Base-by-base conservation (phyloP, 2,888 invertebrate species). In the Acanthopleura granulata region DNA sequence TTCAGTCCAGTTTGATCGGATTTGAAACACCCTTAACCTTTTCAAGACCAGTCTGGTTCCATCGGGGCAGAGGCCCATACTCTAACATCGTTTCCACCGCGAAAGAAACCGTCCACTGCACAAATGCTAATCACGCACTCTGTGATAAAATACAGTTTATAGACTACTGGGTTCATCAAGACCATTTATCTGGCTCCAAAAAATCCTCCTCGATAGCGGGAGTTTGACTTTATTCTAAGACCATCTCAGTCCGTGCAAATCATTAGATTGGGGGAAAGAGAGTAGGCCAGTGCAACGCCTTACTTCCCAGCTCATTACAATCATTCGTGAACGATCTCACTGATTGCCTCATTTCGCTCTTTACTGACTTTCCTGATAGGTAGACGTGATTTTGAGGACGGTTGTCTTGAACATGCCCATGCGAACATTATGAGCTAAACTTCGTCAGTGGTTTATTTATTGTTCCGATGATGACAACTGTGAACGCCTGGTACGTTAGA, bases 171-270 rank as follows among this genome's bases (percentile, higher is more conserved):
- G 40, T 22, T 57, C 57, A 57, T 57, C 57, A 57, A 57, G 18
- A 22, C 57, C 57, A 57, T 57, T n/a, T 57, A 57, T 57, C 57
- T n/a, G 18, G n/a, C 57, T 57, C n/a, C n/a, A 57, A 57, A 57
- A 57, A 57, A 57, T 57, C 18, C n/a, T n/a, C 4, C 22, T 57
- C 12, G 57, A 3, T 57, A 57, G 12, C 18, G 40, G 22, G 57
- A 57, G 57, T 18, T 57, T 22, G n/a, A 57, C 57, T 57, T 18
- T n/a, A 57, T 57, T 57, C 57, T 57, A 22, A 57, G 57, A 22
- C 1, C n/a, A 57, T 57, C n/a, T 18, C 22, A n/a, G 57, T 57
- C 22, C 57, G 12, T 57, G 57, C 57, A 57, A 57, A 57, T 57
- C 57, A 57, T 57, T 12, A 57, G 22, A 57, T 57, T 57, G 57